Evolutionary conservation across 1,140 invertebrate genomes (phyloP).

Genomic region (Caerostris darwini): DNA sequence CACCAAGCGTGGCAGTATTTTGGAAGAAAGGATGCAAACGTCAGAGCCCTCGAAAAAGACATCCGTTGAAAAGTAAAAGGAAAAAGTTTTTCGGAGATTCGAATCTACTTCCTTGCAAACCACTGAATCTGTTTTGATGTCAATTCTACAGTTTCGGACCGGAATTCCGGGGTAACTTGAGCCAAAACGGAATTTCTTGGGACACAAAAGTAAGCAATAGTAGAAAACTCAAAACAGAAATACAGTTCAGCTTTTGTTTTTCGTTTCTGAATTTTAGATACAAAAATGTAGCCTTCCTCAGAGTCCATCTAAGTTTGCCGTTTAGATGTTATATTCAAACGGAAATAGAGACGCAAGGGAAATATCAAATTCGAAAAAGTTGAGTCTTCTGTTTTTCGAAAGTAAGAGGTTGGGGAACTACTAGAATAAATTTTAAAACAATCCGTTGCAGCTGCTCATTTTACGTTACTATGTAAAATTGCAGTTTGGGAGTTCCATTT

Average conservation of each 20-base stretch:
- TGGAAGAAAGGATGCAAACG: constrained; percentile 22
- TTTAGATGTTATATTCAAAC: constrained; percentile 78
- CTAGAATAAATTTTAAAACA: constrained; percentile 77
- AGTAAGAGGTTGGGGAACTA: constrained; percentile 75
- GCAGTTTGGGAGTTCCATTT: constrained; percentile 64
- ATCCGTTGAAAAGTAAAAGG: not conserved
- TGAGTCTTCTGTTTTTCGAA: constrained; percentile 77
- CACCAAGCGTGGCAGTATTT: not conserved
- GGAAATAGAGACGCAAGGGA: constrained; percentile 76
- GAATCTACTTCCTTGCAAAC: constrained; percentile 26
- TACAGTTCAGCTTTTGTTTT: constrained; percentile 67
- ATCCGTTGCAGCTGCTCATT: constrained; percentile 77
- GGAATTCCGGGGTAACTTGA: constrained; percentile 77
- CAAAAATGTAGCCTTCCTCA: constrained; percentile 48
- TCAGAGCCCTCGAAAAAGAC: constrained; percentile 16
- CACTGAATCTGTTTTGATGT: constrained; percentile 65
- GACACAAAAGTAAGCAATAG: constrained; percentile 72
- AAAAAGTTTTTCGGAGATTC: constrained; percentile 34
- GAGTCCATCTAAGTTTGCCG: constrained; percentile 72
- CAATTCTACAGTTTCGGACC: constrained; percentile 69
- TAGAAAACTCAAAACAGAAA: constrained; percentile 68
- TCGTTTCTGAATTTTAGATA: constrained; percentile 64
- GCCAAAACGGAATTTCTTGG: constrained; percentile 76
- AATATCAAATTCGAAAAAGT: constrained; percentile 78
- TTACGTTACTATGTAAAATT: constrained; percentile 77